phyloP scores from a whole-genome alignment of 2,888 invertebrate species.

The Lapara coniferarum region DNA sequence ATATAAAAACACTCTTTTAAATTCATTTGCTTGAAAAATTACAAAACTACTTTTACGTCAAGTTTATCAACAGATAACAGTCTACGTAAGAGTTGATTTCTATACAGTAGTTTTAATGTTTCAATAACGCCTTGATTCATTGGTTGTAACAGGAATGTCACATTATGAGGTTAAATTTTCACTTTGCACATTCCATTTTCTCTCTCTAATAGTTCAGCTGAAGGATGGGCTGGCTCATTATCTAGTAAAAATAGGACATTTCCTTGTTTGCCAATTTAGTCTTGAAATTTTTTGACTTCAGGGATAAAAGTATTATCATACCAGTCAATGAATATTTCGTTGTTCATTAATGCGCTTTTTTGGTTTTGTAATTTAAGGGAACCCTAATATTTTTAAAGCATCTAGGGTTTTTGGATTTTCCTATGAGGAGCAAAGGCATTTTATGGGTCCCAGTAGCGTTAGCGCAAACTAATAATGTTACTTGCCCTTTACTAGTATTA shows the following conservation, averaged over 20 bases:
- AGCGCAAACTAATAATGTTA: constrained; percentile 38
- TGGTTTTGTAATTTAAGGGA: constrained; percentile 29
- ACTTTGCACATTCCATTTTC: constrained; percentile 31
- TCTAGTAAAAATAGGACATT: no score
- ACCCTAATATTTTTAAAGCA: constrained; percentile 34
- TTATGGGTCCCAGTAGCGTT: constrained; percentile 37
- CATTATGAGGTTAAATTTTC: constrained; percentile 36
- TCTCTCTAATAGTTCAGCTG: not conserved
- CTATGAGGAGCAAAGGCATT: constrained; percentile 34
- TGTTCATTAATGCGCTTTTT: constrained; percentile 15
- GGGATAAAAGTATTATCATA: no score
- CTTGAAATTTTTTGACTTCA: no score
- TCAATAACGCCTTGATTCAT: constrained; percentile 39
- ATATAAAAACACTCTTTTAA: not conserved
- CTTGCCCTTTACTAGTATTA: constrained; percentile 31
- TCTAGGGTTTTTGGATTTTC: constrained; percentile 37
- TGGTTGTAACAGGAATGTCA: constrained; percentile 37
- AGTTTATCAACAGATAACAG: not conserved
- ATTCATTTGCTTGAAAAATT: not conserved
- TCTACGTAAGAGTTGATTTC: constrained; percentile 37
- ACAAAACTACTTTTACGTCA: not conserved
- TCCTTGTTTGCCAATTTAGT: no score
- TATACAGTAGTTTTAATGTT: constrained; percentile 39
- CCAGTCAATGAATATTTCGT: constrained; percentile 13
- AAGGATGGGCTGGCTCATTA: no score